A percentile compares a stretch with the other conserved stretches of the same genome.
Evolutionary conservation across 2,888 invertebrate genomes (phyloP).

Genomic region (Drosophila neutralis): DNA sequence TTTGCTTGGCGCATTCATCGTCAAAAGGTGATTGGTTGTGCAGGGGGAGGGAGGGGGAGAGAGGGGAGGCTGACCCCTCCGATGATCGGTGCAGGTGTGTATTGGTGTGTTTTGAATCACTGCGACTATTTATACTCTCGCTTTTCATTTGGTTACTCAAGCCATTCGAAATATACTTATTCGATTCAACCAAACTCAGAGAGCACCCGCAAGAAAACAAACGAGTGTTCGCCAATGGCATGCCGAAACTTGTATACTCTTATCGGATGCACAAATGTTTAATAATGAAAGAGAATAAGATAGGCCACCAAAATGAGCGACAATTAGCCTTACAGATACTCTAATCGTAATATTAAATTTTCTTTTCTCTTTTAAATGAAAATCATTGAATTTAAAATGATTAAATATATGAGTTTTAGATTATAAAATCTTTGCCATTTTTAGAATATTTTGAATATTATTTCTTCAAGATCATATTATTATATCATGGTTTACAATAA

Average conservation of each 20-base stretch:
- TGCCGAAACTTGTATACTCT: slow-evolving; percentile 42
- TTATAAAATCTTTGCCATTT: neutral
- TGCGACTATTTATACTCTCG: slow-evolving; percentile 74
- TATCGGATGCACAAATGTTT: neutral
- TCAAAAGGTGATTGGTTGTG: slow-evolving; percentile 34
- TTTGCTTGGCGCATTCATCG: slow-evolving; percentile 42
- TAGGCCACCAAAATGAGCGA: neutral
- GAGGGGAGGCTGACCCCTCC: slow-evolving; percentile 45
- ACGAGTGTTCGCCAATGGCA: neutral
- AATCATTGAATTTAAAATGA: neutral
- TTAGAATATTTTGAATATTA: neutral
- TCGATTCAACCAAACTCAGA: slow-evolving; percentile 48
- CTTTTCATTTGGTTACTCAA: slow-evolving; percentile 65
- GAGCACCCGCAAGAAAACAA: slow-evolving; percentile 43
- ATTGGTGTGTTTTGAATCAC: slow-evolving; percentile 67
- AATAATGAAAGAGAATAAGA: neutral
- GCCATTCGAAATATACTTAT: slow-evolving; percentile 54
- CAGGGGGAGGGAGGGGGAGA: fast-evolving
- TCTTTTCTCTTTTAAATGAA: neutral
- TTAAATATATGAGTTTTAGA: neutral
- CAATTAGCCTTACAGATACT: too few relatives aligned
- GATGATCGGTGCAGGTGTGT: slow-evolving; percentile 62
- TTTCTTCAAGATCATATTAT: neutral
- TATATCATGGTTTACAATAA: too few relatives aligned
- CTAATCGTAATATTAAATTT: neutral